Evolutionary conservation across 1,140 invertebrate genomes (phyloP), one percentile per base, ranked within the genome.

Genomic region (Drosophila quadrilineata): DNA sequence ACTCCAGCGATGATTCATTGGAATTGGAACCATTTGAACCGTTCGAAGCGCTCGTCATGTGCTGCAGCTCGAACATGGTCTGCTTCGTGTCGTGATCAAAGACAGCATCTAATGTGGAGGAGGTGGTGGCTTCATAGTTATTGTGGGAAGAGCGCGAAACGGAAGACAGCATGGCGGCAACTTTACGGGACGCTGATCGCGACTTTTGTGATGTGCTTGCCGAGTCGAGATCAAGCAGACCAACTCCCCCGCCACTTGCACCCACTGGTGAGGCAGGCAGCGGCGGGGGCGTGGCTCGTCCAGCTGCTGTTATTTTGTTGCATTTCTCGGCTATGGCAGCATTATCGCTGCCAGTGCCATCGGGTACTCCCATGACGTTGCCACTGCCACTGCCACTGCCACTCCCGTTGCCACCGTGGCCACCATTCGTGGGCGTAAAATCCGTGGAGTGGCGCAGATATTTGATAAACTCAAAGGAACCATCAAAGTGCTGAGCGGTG

Each of bases 41-140:
- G 14, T 68, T 68, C 14, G 65, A 68, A 3, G 65, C 40, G 17
- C 59, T 70, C 19, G 79, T 74, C 50, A 88, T 46, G 8, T 88
- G 87, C 46, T 89, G 88, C 56, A 89, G 45, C 36, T 89, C 88
- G 28, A 87, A 89, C n/a, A 89, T 79, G 0, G 74, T 88, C 36
- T 89, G 88, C 29, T 89, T 89, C 6, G 88, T 88, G 24, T 89
- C 88, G 49, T 89, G 88, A 71, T 89, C 88, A 35, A 89, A 89
- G 3, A 89, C 86, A 1, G 63, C 63, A 29, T 89, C 88, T 52
- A 88, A 28, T 3, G 87, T 69, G 29, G 85, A 68, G 5, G 70
- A 50, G 31, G 45, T 72, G 19, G 72, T 72, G 19, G 72, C 59
- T 33, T 88, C 80, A 14, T 77, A 54, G 28, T 69, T 84, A 35